phyloP scores from a whole-genome alignment of 2,797 vertebrate genomes.

The Rousettus madagascariensis region DNA sequence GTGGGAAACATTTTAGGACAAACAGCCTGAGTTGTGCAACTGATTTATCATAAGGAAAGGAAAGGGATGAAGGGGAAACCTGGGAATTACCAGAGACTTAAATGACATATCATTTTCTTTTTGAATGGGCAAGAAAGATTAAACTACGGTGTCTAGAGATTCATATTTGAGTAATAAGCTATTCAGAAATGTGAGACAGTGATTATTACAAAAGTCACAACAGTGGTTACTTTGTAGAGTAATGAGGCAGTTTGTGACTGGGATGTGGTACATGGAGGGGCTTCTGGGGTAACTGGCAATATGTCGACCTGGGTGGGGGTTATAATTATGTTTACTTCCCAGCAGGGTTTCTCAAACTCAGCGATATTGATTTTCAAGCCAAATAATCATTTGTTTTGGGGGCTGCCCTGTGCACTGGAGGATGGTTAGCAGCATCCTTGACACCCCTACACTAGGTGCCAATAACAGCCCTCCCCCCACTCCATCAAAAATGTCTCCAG shows the following conservation, averaged over 20 bases:
- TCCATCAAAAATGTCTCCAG: not conserved
- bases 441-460: not conserved
- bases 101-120: not conserved
- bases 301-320: not conserved
- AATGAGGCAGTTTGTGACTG: not conserved
- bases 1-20: not conserved
- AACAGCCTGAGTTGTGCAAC: not conserved
- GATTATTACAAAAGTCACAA: not conserved
- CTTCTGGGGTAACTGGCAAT: not conserved
- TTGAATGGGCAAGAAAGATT: not conserved
- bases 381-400: not conserved
- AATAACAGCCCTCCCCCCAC: not conserved
- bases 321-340: not conserved
- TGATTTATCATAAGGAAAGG: not conserved
- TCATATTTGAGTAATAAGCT: not conserved
- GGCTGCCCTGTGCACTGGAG: too few relatives aligned
- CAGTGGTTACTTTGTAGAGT: not conserved
- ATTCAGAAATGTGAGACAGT: not conserved
- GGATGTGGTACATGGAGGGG: accelerated
- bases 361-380: not conserved
- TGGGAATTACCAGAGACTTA: not conserved
- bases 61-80: not conserved
- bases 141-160: not conserved
- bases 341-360: not conserved
- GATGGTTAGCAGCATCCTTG: not conserved